Base-by-base conservation (phyloP, 2,888 invertebrate genomes). In the Coelogynopora nodosa region DNA sequence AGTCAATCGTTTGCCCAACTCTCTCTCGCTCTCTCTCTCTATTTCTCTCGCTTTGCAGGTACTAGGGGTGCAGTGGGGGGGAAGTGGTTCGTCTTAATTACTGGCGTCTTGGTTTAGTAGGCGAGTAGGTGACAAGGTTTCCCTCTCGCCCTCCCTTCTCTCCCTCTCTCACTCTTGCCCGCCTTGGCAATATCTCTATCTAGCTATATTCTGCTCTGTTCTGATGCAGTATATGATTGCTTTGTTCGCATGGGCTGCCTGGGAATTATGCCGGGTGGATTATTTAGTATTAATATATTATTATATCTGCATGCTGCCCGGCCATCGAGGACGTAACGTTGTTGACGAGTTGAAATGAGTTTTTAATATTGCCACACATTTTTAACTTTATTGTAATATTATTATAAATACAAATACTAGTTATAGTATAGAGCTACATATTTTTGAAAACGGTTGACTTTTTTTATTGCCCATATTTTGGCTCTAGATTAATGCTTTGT, bases 31-130 rank as follows among this genome's bases (percentile, higher is more conserved):
- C 23, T 26, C 2, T 2, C 23, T 26, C 74, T 26, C 23, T 26
- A 49, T 49, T 49, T 10, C 49, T 49, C 18, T 49, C 5, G 5
- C 5, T 10, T 18, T 10, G 5, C 5, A 18, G 49, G 18, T 10
- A 49, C 5, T 49, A 49, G 49, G 18, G 18, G 49, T 5, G 49
- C 5, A 18, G 49, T 10, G 49, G 49, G 49, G 5, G 49, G 49
- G 5, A 49, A 5, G 5, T 49, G 74, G 18, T 74, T 74, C 74
- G 74, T 74, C 74, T 74, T 74, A 74, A 74, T 74, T 74, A 74
- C 74, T 74, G 74, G 74, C 74, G 18, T 74, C 74, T 74, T 74
- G 74, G 74, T 74, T 74, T n/a, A 49, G 49, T 13, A 13, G 49
- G 49, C 5, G 49, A 49, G 49, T 13, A 49, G 49, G 49, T 49